phyloP scores from a whole-genome alignment of 2,797 vertebrate genomes.

The Gymnopithys bicolor region DNA sequence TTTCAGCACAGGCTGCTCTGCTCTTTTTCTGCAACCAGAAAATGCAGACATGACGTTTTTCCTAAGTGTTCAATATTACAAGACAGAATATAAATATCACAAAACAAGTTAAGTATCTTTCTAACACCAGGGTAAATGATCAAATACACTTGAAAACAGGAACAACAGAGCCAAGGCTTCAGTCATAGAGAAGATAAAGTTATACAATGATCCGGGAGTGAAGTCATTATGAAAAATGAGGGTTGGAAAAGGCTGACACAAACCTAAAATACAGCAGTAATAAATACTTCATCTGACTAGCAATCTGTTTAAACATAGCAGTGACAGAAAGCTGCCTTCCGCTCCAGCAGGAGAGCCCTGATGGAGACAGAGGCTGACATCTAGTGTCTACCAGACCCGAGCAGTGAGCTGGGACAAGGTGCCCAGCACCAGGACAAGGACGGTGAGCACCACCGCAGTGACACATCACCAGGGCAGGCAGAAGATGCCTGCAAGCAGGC shows the following conservation, averaged over 20 bases:
- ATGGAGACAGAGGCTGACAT: constrained; percentile 72
- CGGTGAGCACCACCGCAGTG: neutral
- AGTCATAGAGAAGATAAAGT: constrained; percentile 73
- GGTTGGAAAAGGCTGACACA: constrained; percentile 75
- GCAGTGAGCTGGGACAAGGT: neutral
- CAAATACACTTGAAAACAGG: constrained; percentile 71
- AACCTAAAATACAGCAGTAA: constrained; percentile 76
- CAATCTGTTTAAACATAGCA: constrained; percentile 74
- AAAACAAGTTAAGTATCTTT: constrained; percentile 74
- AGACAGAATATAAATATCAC: constrained; percentile 74
- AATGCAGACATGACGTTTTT: constrained; percentile 71
- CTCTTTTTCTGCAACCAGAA: constrained; percentile 52
- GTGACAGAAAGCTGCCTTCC: constrained; percentile 67
- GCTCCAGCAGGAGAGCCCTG: constrained; percentile 4
- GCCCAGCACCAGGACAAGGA: neutral
- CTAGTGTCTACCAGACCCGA: constrained; percentile 67
- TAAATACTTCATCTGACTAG: constrained; percentile 76
- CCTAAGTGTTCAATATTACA: constrained; percentile 64
- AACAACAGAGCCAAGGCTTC: constrained; percentile 66
- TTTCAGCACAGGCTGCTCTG: constrained; percentile 48
- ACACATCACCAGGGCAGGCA: neutral
- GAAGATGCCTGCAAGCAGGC: neutral
- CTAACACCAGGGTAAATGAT: constrained; percentile 72
- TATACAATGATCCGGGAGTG: constrained; percentile 70
- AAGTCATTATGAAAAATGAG: constrained; percentile 76